Evolutionary conservation across 2,113 vertebrate species (phyloP).

Genomic region (Acrocephalus arundinaceus): DNA sequence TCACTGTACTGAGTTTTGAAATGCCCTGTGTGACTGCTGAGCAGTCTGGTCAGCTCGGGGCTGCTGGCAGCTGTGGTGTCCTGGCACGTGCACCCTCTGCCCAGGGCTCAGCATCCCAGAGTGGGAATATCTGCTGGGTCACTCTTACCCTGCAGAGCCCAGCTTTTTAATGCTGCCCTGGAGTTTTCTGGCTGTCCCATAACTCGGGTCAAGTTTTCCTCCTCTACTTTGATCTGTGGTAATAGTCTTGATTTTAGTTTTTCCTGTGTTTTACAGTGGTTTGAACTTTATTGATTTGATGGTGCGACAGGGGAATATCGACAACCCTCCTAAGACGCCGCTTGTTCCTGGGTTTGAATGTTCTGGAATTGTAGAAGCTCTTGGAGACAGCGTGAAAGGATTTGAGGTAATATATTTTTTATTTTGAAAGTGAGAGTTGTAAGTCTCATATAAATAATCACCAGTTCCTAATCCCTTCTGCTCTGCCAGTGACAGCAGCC

Average conservation of each 20-base stretch:
- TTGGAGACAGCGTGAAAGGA: slow-evolving; percentile 88
- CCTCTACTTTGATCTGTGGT: neutral
- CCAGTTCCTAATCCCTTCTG: neutral
- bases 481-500: neutral
- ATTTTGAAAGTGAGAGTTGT: neutral
- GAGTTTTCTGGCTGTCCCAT: neutral
- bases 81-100: neutral
- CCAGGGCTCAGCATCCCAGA: neutral
- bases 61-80: neutral
- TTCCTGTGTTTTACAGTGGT: slow-evolving; percentile 78
- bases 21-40: neutral
- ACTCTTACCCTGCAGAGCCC: neutral
- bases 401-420: slow-evolving; percentile 84
- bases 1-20: neutral
- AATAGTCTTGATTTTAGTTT: neutral
- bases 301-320: slow-evolving; percentile 96
- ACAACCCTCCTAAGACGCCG: slow-evolving; percentile 94
- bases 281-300: slow-evolving; percentile 98
- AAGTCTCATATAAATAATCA: neutral
- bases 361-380: slow-evolving; percentile 92
- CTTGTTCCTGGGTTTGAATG: slow-evolving; percentile 96
- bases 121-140: neutral
- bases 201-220: neutral
- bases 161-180: neutral
- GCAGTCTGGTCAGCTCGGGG: neutral